A percentile compares a stretch with the other conserved stretches of the same genome.
Conservation (phyloP, 1,140 invertebrate species). For the Sarcophaga bullata region DNA sequence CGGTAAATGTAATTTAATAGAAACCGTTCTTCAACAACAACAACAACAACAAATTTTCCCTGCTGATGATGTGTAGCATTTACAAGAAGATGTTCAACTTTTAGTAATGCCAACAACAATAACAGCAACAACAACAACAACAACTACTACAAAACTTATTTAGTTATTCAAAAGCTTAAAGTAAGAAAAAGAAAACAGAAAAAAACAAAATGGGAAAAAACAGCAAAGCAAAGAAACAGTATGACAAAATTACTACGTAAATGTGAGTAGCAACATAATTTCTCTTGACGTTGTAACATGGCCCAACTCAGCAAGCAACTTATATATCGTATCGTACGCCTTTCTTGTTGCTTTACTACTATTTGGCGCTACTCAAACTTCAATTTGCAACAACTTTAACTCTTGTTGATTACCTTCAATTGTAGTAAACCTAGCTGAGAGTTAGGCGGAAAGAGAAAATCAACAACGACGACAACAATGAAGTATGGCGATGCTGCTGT, state of each 20-base stretch:
- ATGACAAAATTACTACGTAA: background rate
- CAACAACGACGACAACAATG: too few relatives aligned
- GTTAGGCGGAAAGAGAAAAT: too few relatives aligned
- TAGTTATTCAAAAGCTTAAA: background rate
- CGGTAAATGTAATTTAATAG: conserved; percentile 39
- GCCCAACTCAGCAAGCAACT: too few relatives aligned
- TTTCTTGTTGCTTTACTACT: background rate
- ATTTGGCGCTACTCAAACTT: background rate
- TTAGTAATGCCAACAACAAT: background rate
- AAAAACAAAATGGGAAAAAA: background rate
- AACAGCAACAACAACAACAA: background rate
- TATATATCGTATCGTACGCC: background rate
- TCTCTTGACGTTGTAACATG: background rate
- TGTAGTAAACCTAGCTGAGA: background rate
- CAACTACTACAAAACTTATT: too few relatives aligned
- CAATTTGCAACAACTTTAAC: background rate
- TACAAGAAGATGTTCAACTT: conserved; percentile 1
- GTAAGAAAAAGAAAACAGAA: background rate
- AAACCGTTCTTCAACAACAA: conserved; percentile 15
- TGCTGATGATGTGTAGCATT: background rate
- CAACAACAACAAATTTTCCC: background rate
- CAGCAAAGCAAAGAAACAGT: background rate
- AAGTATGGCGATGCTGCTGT: background rate
- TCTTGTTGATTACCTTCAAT: background rate
- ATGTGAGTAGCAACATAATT: background rate